Evolutionary conservation across 2,113 vertebrate genomes (phyloP).

Genomic region (Dromas ardeola): DNA sequence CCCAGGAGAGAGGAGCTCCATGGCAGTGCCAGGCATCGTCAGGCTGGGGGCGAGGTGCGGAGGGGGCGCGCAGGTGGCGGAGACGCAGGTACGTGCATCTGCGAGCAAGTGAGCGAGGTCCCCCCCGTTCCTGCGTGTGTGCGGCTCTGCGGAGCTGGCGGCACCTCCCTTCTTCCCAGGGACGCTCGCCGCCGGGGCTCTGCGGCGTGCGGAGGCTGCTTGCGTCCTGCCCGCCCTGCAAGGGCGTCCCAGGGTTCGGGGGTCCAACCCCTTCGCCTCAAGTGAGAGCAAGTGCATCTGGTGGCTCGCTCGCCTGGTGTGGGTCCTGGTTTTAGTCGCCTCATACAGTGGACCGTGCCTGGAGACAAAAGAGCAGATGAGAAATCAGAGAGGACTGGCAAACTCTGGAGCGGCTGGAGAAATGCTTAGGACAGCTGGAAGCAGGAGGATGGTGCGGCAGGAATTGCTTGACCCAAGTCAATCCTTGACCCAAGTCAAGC

Average conservation of each 20-base stretch:
- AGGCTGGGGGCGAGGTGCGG: not conserved
- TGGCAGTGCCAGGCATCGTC: not conserved
- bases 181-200: not conserved
- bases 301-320: rapidly evolving
- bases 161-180: not conserved
- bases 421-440: not conserved
- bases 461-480: not conserved
- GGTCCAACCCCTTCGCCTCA: not conserved
- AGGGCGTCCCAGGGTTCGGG: not conserved
- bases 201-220: not conserved
- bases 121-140: not conserved
- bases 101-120: not conserved
- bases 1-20: no score
- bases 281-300: not conserved
- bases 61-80: not conserved
- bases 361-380: not conserved
- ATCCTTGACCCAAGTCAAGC: not conserved
- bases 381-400: not conserved
- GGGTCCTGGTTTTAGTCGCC: not conserved
- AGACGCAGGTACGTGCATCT: not conserved
- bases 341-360: not conserved
- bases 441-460: not conserved
- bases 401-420: not conserved
- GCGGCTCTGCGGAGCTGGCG: not conserved
- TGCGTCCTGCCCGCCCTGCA: not conserved